phyloP scores from a whole-genome alignment of 2,113 vertebrate genomes.

The Riparia riparia region DNA sequence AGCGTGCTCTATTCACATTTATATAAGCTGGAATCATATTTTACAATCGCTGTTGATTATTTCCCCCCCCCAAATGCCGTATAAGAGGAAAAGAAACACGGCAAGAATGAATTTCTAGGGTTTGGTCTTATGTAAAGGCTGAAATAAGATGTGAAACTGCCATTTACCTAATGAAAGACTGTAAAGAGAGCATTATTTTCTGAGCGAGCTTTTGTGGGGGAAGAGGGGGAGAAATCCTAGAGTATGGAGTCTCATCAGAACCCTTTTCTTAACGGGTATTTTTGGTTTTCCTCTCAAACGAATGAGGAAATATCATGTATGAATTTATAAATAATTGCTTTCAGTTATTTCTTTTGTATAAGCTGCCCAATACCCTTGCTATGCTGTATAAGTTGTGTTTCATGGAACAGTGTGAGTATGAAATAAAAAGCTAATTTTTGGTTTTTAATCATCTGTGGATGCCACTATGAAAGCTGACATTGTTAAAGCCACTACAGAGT shows the following conservation, averaged over 20 bases:
- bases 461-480: slow-evolving; percentile 85
- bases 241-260: slow-evolving; percentile 72
- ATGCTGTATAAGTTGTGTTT: slow-evolving; percentile 83
- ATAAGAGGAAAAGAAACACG: slow-evolving; percentile 49
- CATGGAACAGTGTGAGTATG: slow-evolving; percentile 80
- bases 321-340: slow-evolving; percentile 80
- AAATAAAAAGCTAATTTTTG: slow-evolving; percentile 76
- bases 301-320: slow-evolving; percentile 75
- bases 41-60: slow-evolving; percentile 59
- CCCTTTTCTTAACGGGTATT: slow-evolving; percentile 79
- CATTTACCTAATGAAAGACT: slow-evolving; percentile 64
- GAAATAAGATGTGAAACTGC: slow-evolving; percentile 60
- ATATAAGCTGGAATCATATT: slow-evolving; percentile 75
- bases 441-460: slow-evolving; percentile 80
- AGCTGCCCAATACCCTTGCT: slow-evolving; percentile 78
- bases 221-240: slow-evolving; percentile 61
- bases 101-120: slow-evolving; percentile 64
- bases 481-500: slow-evolving; percentile 86
- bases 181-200: slow-evolving; percentile 68
- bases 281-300: slow-evolving; percentile 75
- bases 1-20: slow-evolving; percentile 69
- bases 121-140: slow-evolving; percentile 62
- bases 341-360: slow-evolving; percentile 81
- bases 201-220: slow-evolving; percentile 70
- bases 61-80: neutral